A percentile compares a stretch with the other conserved stretches of the same genome.
Conservation (phyloP, 2,888 invertebrate species). For the Harpalus rubripes region DNA sequence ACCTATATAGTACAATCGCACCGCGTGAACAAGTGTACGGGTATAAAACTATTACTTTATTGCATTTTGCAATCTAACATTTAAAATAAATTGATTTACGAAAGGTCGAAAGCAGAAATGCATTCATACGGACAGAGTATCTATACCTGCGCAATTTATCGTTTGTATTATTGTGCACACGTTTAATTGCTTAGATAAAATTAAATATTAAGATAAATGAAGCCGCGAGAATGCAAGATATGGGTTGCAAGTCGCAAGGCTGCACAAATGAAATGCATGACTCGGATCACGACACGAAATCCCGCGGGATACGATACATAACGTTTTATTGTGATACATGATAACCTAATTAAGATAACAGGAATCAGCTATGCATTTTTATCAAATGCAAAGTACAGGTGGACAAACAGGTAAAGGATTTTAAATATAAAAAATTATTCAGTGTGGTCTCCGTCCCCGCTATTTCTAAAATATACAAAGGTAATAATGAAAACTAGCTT, state of each 20-base stretch:
- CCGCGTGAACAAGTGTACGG: constrained; percentile 57
- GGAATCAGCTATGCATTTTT: not conserved
- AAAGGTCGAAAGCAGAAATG: constrained; percentile 59
- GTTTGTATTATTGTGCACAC: constrained; percentile 47
- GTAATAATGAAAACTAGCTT: no score
- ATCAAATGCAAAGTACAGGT: not conserved
- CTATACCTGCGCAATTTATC: constrained; percentile 35
- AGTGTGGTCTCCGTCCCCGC: no score
- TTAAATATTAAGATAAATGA: constrained; percentile 59
- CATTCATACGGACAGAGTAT: constrained; percentile 38
- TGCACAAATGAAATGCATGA: not conserved
- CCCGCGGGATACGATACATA: not conserved
- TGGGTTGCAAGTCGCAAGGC: constrained; percentile 15
- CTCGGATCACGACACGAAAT: not conserved
- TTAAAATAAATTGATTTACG: constrained; percentile 65
- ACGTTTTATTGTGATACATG: not conserved
- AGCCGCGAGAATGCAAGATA: constrained; percentile 42
- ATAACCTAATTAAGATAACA: constrained; percentile 3
- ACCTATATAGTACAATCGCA: constrained; percentile 31
- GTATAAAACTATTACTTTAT: constrained; percentile 58
- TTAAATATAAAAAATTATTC: no score
- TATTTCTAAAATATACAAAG: no score
- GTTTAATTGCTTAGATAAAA: constrained; percentile 60
- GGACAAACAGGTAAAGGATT: not conserved
- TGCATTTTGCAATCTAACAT: constrained; percentile 65